Percentiles rank a stretch among this genome's conserved stretches.
Conservation (phyloP, 1,140 invertebrate genomes). For the Diploscapter pachys region DNA sequence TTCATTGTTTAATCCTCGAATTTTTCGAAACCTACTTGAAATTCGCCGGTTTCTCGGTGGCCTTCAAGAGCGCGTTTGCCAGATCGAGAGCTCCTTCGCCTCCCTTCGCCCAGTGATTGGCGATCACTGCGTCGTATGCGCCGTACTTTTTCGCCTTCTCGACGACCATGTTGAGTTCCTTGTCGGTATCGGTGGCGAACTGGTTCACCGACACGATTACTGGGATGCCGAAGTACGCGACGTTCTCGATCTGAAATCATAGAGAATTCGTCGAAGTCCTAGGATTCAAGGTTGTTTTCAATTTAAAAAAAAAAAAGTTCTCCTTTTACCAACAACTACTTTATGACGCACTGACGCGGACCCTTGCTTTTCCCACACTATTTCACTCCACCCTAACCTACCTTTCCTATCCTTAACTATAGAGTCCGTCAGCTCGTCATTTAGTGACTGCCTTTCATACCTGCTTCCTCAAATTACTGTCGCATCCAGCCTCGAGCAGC, state of each 20-base stretch:
- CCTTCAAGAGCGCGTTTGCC: conserved; percentile 79
- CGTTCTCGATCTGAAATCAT: conserved; percentile 77
- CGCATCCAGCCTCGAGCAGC: conserved; percentile 78
- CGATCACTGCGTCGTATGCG: conserved; percentile 70
- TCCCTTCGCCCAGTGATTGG: conserved; percentile 84
- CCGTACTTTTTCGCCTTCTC: conserved; percentile 65
- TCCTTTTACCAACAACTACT: not conserved
- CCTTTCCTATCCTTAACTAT: conserved; percentile 24
- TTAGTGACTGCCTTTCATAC: conserved; percentile 15
- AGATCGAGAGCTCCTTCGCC: conserved; percentile 80
- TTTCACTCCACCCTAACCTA: not conserved
- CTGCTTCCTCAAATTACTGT: conserved; percentile 80
- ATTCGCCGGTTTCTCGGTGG: conserved; percentile 64
- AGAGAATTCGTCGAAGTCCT: too few species aligned
- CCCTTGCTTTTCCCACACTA: not conserved
- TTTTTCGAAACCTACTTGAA: conserved; percentile 60
- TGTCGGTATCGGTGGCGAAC: conserved; percentile 76
- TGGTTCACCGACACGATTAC: conserved; percentile 91
- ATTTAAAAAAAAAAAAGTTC: not conserved
- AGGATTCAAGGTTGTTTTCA: too few species aligned
- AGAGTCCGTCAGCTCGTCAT: not conserved
- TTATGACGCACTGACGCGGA: conserved; percentile 7
- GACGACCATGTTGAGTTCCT: conserved; percentile 78
- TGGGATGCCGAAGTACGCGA: conserved; percentile 80
- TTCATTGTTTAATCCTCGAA: not conserved